phyloP scores from a whole-genome alignment of 1,140 invertebrate genomes.

The Anoplophora glabripennis region DNA sequence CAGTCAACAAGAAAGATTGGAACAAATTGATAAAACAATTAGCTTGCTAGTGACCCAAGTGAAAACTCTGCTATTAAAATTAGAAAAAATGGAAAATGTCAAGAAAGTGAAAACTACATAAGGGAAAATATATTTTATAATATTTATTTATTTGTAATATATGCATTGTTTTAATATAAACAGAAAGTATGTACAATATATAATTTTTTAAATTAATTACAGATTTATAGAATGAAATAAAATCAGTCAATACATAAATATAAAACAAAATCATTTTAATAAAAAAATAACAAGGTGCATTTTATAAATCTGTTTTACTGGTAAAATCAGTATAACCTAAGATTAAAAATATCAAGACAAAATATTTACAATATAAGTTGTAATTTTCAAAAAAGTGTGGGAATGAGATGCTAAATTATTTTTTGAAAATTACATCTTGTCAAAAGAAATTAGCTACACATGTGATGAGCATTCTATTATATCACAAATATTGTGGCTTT shows the following conservation, averaged over 20 bases:
- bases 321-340: no score
- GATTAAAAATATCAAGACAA: conserved; percentile 19
- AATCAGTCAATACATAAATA: conserved; percentile 36
- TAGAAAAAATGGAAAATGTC: conserved; percentile 27
- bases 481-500: conserved; percentile 42
- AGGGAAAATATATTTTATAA: conserved; percentile 14
- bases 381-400: conserved; percentile 12
- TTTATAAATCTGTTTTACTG: conserved; percentile 27
- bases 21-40: conserved; percentile 33
- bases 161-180: conserved; percentile 28
- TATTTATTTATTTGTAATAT: conserved; percentile 22
- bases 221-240: conserved; percentile 34
- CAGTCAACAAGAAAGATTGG: conserved; percentile 36
- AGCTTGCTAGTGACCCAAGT: conserved; percentile 23
- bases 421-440: conserved; percentile 9
- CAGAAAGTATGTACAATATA: conserved; percentile 37
- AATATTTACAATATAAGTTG: conserved; percentile 14
- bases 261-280: no score
- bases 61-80: conserved; percentile 24
- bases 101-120: conserved; percentile 8
- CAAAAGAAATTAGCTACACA: conserved; percentile 22
- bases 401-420: conserved; percentile 2
- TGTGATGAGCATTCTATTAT: conserved; percentile 45
- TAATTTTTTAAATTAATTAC: conserved; percentile 27
- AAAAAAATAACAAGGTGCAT: conserved; percentile 26